These are phyloP conservation scores for Byasa hedistus DNA, from an alignment of 2,888 invertebrate species.

Conservation along the genomic window DNA sequence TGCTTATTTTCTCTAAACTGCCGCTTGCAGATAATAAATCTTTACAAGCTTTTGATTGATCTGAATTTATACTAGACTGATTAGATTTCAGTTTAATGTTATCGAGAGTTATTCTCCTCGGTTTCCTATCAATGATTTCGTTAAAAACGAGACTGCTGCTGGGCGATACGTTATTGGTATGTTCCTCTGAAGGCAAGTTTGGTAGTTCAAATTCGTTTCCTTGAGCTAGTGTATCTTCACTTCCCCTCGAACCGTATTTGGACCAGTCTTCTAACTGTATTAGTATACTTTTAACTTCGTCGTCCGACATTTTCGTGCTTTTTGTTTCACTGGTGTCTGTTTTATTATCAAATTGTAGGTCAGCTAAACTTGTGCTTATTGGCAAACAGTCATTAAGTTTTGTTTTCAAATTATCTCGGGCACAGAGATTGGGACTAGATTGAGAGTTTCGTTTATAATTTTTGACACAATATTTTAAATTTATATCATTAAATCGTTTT, in stretches of 20 bases:
- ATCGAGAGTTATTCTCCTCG: conserved; percentile 71
- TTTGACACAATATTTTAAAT: conserved; percentile 66
- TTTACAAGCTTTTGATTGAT: conserved; percentile 44
- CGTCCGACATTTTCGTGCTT: conserved; percentile 60
- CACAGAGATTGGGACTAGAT: conserved; percentile 71
- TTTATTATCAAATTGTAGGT: conserved; percentile 66
- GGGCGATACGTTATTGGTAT: conserved; percentile 45
- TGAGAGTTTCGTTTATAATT: conserved; percentile 69
- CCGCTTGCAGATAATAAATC: conserved; percentile 48
- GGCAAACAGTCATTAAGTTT: conserved; percentile 53
- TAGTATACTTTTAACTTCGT: conserved; percentile 71
- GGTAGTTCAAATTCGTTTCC: conserved; percentile 72
- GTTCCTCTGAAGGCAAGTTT: conserved; percentile 68
- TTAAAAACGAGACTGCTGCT: conserved; percentile 65
- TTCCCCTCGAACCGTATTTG: conserved; percentile 69
- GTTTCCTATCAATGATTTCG: conserved; percentile 74
- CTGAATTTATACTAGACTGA: conserved; percentile 53
- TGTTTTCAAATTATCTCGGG: conserved; percentile 47
- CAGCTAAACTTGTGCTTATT: conserved; percentile 64
- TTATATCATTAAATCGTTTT: conserved; percentile 82
- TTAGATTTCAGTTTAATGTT: conserved; percentile 63
- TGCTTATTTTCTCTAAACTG: conserved; percentile 51
- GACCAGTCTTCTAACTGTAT: conserved; percentile 76
- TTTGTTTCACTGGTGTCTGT: conserved; percentile 58
- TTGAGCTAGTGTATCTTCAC: conserved; percentile 71